Conservation (phyloP, 1,140 invertebrate genomes). For the Diprion similis region DNA sequence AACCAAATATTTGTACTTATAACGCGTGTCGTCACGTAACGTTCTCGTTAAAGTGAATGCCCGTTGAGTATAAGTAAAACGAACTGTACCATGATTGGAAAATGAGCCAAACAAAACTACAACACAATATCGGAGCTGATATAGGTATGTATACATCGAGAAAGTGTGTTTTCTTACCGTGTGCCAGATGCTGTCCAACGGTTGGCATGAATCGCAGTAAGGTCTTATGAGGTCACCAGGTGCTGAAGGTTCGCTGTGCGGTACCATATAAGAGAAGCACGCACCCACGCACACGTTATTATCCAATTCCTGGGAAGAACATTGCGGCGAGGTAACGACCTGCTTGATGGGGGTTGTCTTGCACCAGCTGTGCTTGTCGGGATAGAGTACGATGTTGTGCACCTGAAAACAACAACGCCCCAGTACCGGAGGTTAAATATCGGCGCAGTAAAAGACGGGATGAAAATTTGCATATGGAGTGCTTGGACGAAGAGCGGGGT, state of each 20-base stretch:
- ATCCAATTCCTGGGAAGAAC: constrained; percentile 68
- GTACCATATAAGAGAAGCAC: constrained; percentile 75
- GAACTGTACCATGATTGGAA: no score
- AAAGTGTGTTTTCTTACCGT: constrained; percentile 59
- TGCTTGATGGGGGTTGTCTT: constrained; percentile 72
- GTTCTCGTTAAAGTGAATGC: no score
- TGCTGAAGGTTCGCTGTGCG: constrained; percentile 69
- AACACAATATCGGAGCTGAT: no score
- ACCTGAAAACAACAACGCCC: constrained; percentile 57
- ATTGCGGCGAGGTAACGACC: constrained; percentile 68
- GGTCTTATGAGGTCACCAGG: constrained; percentile 71
- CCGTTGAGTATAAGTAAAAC: no score
- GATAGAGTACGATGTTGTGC: constrained; percentile 73
- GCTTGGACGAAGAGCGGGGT: background rate
- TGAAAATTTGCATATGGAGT: background rate
- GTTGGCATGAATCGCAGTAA: constrained; percentile 75
- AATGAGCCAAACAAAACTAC: no score
- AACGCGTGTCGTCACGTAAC: no score
- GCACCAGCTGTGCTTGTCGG: constrained; percentile 75
- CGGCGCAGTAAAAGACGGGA: background rate
- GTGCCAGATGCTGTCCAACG: constrained; percentile 68
- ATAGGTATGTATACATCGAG: constrained; percentile 8
- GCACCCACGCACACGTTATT: constrained; percentile 75
- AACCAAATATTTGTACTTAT: no score
- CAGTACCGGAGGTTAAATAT: background rate